Evolutionary conservation across 2,113 vertebrate genomes (phyloP).

Genomic region (Meriones unguiculatus): DNA sequence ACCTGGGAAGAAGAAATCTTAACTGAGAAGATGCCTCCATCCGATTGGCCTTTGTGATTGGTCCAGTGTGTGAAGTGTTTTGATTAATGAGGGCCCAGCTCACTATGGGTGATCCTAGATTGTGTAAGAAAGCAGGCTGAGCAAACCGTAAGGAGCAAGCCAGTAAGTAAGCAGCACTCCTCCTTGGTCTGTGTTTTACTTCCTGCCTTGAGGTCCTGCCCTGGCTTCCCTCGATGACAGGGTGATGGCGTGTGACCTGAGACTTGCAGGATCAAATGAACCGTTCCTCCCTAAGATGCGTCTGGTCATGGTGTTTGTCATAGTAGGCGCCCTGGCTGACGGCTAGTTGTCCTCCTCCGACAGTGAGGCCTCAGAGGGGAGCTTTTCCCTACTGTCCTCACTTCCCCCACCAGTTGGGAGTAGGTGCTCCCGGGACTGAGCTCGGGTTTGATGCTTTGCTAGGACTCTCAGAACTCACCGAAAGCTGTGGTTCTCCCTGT

Average conservation of each 20-base stretch:
- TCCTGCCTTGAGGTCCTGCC: neutral
- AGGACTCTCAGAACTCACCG: neutral
- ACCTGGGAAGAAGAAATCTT: neutral
- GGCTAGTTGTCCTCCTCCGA: neutral
- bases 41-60: neutral
- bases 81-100: neutral
- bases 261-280: no score
- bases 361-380: neutral
- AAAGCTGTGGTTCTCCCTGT: neutral
- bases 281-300: no score
- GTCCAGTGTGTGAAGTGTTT: neutral
- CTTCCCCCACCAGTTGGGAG: neutral
- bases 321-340: no score
- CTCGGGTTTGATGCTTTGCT: neutral
- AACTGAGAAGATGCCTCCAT: neutral
- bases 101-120: neutral
- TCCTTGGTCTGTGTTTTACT: neutral
- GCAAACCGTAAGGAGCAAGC: neutral
- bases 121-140: neutral
- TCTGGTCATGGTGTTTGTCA: no score
- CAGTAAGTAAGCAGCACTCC: neutral
- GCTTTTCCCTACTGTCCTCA: neutral
- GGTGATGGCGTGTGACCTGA: no score
- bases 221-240: neutral
- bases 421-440: neutral